A percentile compares a stretch with the other conserved stretches of the same genome.
phyloP scores from a whole-genome alignment of 2,797 vertebrate genomes.

The Danio kyathit region DNA sequence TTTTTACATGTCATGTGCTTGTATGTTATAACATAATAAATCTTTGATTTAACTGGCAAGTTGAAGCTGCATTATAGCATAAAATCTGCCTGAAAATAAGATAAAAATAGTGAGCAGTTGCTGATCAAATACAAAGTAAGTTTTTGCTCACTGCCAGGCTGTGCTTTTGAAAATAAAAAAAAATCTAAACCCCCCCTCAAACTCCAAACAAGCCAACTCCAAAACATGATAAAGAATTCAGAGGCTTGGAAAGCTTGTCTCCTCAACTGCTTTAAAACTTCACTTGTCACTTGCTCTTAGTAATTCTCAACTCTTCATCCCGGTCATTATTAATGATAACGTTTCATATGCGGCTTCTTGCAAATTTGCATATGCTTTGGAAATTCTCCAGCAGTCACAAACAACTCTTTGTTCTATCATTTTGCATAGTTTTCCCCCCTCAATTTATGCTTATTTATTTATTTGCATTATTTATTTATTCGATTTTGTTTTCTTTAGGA shows the following conservation, averaged over 20 bases:
- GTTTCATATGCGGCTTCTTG: constrained; percentile 20
- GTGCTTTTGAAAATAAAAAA: constrained; percentile 3
- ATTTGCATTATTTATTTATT: constrained; percentile 38
- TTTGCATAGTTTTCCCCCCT: neutral
- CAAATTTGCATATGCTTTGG: constrained; percentile 38
- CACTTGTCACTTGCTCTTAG: constrained; percentile 36
- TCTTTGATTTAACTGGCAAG: neutral
- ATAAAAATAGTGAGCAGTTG: constrained; percentile 20
- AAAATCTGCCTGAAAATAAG: constrained; percentile 23
- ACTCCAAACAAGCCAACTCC: neutral
- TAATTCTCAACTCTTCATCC: constrained; percentile 38
- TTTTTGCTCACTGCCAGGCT: constrained; percentile 7
- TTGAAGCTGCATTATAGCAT: neutral
- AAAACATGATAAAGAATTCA: constrained; percentile 44
- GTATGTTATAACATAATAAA: neutral
- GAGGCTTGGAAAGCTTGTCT: constrained; percentile 22
- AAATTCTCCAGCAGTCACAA: constrained; percentile 44
- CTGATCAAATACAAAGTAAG: constrained; percentile 17
- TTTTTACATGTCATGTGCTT: neutral
- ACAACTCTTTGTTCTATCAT: constrained; percentile 35
- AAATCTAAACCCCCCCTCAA: neutral
- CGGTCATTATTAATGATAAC: constrained; percentile 52
- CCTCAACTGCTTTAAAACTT: constrained; percentile 33
- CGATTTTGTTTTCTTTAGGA: constrained; percentile 22
- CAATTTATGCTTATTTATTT: constrained; percentile 36